Percentiles rank a stretch among this genome's conserved stretches.
These are phyloP conservation scores for Peromyscus polionotus DNA, from an alignment of 2,113 vertebrate species.

Conservation along the genomic window DNA sequence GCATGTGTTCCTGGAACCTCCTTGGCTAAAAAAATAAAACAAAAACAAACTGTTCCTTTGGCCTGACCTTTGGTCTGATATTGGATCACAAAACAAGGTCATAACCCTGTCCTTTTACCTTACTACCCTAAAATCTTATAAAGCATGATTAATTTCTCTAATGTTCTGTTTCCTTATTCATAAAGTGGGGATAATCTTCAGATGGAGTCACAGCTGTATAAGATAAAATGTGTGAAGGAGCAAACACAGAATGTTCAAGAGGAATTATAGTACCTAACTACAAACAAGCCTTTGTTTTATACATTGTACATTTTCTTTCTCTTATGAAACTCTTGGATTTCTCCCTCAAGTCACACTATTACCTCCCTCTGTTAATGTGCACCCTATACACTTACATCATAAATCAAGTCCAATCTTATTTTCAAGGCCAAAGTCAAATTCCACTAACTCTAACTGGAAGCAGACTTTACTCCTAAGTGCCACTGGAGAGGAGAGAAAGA, in stretches of 20 bases:
- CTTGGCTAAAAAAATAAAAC: background rate
- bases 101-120: background rate
- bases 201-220: background rate
- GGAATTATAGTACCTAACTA: background rate
- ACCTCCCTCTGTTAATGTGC: background rate
- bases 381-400: background rate
- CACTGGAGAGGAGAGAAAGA: background rate
- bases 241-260: background rate
- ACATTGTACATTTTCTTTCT: background rate
- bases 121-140: background rate
- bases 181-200: background rate
- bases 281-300: background rate
- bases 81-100: background rate
- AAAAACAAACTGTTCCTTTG: background rate
- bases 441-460: background rate
- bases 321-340: background rate
- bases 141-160: slow-evolving; percentile 1
- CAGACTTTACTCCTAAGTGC: background rate
- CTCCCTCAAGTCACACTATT: background rate
- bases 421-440: slow-evolving; percentile 31
- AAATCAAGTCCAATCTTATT: background rate
- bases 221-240: background rate
- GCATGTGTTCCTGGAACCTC: background rate
- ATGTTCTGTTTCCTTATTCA: background rate
- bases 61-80: background rate